A percentile compares a stretch with the other conserved stretches of the same genome.
These are phyloP conservation scores for Drosophila imparisetae DNA, from an alignment of 2,888 invertebrate species.

Conservation along the genomic window DNA sequence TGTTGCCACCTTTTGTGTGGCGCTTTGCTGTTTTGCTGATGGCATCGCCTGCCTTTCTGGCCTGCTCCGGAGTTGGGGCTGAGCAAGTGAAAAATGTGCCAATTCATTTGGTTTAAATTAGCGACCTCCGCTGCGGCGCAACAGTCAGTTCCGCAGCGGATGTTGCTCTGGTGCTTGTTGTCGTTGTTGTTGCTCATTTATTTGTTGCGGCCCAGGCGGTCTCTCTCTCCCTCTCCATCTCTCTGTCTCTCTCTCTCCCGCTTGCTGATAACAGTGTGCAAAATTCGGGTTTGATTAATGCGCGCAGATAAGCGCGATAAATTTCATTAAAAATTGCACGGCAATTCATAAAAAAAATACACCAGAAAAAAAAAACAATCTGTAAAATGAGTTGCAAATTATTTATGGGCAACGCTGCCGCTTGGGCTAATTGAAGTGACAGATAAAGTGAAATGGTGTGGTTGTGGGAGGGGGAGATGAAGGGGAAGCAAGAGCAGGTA, in stretches of 20 bases:
- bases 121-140: slow-evolving; percentile 77
- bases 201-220: slow-evolving; percentile 54
- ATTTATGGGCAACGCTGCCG: slow-evolving; percentile 53
- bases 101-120: slow-evolving; percentile 84
- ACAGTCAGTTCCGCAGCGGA: slow-evolving; percentile 70
- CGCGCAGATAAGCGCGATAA: slow-evolving; percentile 82
- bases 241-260: neutral
- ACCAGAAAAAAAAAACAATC: slow-evolving; percentile 57
- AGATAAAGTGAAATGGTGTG: neutral
- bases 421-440: slow-evolving; percentile 15
- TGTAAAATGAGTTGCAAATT: slow-evolving; percentile 81
- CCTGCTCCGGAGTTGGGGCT: slow-evolving; percentile 36
- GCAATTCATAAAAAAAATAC: slow-evolving; percentile 69
- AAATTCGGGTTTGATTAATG: slow-evolving; percentile 81
- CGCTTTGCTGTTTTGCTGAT: slow-evolving; percentile 39
- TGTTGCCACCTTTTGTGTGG: slow-evolving; percentile 47
- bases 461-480: neutral
- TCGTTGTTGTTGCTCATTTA: slow-evolving; percentile 50
- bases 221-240: slow-evolving; percentile 16
- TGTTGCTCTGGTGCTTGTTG: slow-evolving; percentile 25
- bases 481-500: neutral
- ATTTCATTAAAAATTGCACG: slow-evolving; percentile 80
- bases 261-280: slow-evolving; percentile 51
- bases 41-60: slow-evolving; percentile 47
- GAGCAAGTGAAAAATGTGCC: slow-evolving; percentile 83